Conservation (phyloP, 2,113 vertebrate species). For the Morone chrysops region DNA sequence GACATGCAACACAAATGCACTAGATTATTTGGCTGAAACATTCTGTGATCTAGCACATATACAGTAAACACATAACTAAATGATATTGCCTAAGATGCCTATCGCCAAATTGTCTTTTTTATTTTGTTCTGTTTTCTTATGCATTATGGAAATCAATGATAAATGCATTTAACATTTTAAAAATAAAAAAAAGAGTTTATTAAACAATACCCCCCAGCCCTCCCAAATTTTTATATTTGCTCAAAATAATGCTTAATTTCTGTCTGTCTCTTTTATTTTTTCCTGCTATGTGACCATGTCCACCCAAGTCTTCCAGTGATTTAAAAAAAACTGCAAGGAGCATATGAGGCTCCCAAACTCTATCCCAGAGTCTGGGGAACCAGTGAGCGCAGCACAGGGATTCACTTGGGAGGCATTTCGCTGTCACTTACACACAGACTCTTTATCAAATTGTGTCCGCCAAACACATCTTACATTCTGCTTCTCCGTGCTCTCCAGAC, state of each 20-base stretch:
- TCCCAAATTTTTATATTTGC: background rate
- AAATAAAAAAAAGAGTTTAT: background rate
- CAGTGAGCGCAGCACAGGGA: slow-evolving; percentile 1
- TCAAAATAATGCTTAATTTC: background rate
- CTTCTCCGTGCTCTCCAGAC: slow-evolving; percentile 52
- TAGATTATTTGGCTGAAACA: slow-evolving; percentile 14
- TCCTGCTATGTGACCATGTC: slow-evolving; percentile 11
- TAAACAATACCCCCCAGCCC: background rate
- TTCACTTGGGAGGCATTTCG: slow-evolving; percentile 66
- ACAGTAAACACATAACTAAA: background rate
- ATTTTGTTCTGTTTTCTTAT: background rate
- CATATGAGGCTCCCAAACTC: slow-evolving; percentile 35
- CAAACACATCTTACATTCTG: slow-evolving; percentile 70
- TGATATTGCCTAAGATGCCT: background rate
- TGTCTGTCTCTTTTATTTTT: background rate
- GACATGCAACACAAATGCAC: slow-evolving; percentile 20
- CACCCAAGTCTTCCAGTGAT: slow-evolving; percentile 7
- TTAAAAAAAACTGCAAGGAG: slow-evolving; percentile 28
- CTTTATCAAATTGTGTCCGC: slow-evolving; percentile 74
- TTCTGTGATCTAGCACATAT: too few species aligned
- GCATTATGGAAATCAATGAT: slow-evolving; percentile 11
- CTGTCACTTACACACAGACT: slow-evolving; percentile 69
- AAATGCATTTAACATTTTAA: background rate
- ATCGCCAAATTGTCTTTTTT: background rate
- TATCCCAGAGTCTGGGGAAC: slow-evolving; percentile 40